Evolutionary conservation across 2,888 invertebrate species (phyloP).

Genomic region (Eristalis arbustorum): DNA sequence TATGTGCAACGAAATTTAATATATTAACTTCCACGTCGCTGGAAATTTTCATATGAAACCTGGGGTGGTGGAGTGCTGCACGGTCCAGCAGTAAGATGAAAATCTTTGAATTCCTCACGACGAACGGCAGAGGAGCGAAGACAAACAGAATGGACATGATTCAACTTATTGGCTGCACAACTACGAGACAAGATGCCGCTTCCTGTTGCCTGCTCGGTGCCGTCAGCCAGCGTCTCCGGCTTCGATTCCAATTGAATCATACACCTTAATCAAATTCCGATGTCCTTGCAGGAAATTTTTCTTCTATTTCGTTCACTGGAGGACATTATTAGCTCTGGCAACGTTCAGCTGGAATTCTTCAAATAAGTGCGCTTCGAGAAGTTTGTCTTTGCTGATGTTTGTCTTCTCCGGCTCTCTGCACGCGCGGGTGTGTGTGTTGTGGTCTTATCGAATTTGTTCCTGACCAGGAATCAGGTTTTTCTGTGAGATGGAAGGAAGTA

Average conservation of each 20-base stretch:
- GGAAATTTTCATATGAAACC: slow-evolving; percentile 40
- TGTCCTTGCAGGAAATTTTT: slow-evolving; percentile 59
- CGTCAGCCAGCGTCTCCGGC: not conserved
- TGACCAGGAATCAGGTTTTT: not conserved
- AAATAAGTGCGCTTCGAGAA: slow-evolving; percentile 10
- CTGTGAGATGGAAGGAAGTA: not conserved
- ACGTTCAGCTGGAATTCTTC: slow-evolving; percentile 10
- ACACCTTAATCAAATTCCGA: slow-evolving; percentile 60
- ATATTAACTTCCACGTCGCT: slow-evolving; percentile 21
- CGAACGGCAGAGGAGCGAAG: not conserved
- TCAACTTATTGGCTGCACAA: not conserved
- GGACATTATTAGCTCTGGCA: slow-evolving; percentile 52
- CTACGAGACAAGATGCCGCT: not conserved
- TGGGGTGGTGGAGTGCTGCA: not conserved
- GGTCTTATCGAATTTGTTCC: not conserved
- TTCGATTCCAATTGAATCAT: slow-evolving; percentile 54
- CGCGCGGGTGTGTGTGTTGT: not conserved
- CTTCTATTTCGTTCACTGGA: slow-evolving; percentile 12
- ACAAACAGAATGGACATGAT: slow-evolving; percentile 2
- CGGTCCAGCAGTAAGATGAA: slow-evolving; percentile 38
- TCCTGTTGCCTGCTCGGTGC: not conserved
- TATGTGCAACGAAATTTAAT: slow-evolving; percentile 10
- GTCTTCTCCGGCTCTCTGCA: too few species aligned
- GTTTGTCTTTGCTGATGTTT: not conserved
- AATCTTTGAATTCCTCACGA: slow-evolving; percentile 1